Conservation (phyloP, 2,113 vertebrate genomes). For the Malaclemys terrapin region DNA sequence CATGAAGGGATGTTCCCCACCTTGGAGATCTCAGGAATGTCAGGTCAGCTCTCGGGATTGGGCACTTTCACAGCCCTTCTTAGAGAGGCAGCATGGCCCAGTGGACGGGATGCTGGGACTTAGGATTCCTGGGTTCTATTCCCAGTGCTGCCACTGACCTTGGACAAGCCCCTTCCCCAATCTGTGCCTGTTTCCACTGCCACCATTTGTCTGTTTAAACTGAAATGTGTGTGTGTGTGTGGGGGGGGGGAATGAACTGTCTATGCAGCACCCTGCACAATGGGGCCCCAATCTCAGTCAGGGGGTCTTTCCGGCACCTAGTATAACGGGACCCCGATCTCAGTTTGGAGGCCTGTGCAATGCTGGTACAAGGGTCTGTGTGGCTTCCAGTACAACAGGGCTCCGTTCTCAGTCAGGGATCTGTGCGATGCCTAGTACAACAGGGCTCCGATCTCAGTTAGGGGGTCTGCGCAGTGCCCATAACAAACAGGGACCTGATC, state of each 20-base stretch:
- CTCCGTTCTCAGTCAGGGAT: neutral
- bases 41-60: neutral
- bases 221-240: neutral
- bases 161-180: neutral
- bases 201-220: neutral
- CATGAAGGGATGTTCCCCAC: neutral
- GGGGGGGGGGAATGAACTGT: neutral
- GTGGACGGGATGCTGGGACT: neutral
- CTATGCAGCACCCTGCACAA: neutral
- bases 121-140: neutral
- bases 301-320: neutral
- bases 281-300: neutral
- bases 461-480: neutral
- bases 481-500: neutral
- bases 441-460: neutral
- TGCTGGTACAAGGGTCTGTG: neutral
- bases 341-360: neutral
- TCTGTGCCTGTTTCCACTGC: neutral
- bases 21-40: neutral
- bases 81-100: neutral
- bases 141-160: neutral
- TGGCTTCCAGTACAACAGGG: neutral
- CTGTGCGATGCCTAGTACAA: neutral
- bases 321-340: neutral
- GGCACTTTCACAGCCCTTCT: neutral